Evolutionary conservation across 2,888 invertebrate genomes (phyloP).

Genomic region (Archips crataeganus): DNA sequence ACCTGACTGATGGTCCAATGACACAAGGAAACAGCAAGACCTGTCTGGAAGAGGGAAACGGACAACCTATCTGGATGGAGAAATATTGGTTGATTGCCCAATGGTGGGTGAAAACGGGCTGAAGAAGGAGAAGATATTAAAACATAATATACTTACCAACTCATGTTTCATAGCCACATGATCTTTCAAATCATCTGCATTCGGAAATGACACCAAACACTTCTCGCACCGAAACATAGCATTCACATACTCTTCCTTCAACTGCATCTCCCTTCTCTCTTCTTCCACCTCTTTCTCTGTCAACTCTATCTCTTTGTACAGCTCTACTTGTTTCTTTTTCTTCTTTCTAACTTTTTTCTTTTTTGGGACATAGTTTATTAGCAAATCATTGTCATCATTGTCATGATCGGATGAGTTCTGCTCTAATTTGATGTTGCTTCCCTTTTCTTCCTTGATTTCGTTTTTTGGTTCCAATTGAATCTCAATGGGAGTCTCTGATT

Average conservation of each 20-base stretch:
- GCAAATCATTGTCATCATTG: constrained; percentile 40
- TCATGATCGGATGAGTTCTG: constrained; percentile 25
- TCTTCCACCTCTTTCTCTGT: constrained; percentile 59
- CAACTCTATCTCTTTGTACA: constrained; percentile 63
- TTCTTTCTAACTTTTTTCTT: constrained; percentile 34
- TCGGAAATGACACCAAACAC: constrained; percentile 70
- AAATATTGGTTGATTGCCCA: too few species aligned
- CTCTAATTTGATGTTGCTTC: constrained; percentile 22
- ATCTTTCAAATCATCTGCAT: constrained; percentile 71
- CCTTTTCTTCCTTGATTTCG: constrained; percentile 13
- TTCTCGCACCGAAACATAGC: constrained; percentile 71
- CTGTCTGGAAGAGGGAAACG: too few species aligned
- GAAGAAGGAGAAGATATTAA: background rate
- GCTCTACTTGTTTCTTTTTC: constrained; percentile 31
- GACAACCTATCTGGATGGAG: too few species aligned
- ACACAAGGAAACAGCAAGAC: too few species aligned
- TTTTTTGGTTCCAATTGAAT: background rate
- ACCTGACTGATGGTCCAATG: too few species aligned
- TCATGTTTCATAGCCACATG: constrained; percentile 69
- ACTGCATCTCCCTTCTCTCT: constrained; percentile 58
- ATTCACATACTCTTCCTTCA: constrained; percentile 68
- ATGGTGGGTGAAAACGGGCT: too few species aligned
- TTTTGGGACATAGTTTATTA: constrained; percentile 44
- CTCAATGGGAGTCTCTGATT: background rate
- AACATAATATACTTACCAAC: constrained; percentile 56